phyloP scores from a whole-genome alignment of 2,113 vertebrate genomes.

The Calyptomena viridis region DNA sequence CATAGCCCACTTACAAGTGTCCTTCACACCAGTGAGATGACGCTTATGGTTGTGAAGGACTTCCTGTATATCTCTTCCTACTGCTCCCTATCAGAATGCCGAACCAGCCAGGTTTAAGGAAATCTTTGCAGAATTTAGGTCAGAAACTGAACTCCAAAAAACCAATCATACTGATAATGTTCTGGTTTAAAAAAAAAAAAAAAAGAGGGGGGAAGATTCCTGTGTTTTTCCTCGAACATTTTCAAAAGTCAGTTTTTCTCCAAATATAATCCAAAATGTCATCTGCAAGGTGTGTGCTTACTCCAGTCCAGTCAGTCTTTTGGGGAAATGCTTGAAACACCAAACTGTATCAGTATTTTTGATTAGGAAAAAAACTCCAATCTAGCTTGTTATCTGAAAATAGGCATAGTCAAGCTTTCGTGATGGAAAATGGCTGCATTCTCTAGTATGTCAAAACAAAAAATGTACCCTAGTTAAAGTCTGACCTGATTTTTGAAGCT shows the following conservation, averaged over 20 bases:
- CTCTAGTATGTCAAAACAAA: not conserved
- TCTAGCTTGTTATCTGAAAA: not conserved
- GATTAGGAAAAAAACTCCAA: not conserved
- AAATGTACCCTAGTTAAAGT: not conserved
- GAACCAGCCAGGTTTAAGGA: not conserved
- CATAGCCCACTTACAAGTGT: not conserved
- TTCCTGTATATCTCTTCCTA: not conserved
- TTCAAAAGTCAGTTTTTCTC: not conserved
- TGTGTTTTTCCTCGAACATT: not conserved
- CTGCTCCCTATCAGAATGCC: not conserved
- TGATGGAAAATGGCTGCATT: not conserved
- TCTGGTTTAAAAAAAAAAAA: not conserved
- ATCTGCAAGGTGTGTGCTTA: not conserved
- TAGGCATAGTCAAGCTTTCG: not conserved
- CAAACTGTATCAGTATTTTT: not conserved
- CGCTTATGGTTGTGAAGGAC: not conserved
- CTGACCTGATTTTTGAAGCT: not conserved
- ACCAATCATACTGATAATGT: not conserved
- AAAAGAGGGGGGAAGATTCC: fast-evolving
- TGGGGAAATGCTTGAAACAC: not conserved
- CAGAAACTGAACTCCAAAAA: not conserved
- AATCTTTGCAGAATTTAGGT: not conserved
- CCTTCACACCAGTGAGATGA: not conserved
- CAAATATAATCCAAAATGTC: not conserved
- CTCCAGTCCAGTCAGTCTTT: not conserved